Evolutionary conservation across 2,797 vertebrate genomes (phyloP), one percentile per base, ranked within the genome.

Genomic region (Margarornis squamiger): DNA sequence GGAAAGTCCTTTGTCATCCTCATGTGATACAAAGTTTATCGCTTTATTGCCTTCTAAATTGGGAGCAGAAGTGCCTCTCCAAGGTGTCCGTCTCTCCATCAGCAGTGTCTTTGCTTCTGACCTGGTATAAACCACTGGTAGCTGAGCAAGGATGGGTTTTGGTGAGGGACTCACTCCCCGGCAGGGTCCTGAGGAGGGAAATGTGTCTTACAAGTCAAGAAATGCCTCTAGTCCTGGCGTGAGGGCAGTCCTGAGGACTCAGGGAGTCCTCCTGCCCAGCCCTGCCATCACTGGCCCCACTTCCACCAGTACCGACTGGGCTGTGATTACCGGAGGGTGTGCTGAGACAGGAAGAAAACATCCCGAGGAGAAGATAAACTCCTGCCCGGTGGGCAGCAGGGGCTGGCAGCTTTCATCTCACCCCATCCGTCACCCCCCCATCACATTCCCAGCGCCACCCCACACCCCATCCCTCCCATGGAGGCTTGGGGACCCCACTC

Each of bases 381-480:
- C 43, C 41, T 32, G 52, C n/a, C 3, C 1, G 49, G 41, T 8
- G 79, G 49, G 49, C 65, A 84, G 74, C 0, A 0, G 45, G 4
- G 39, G 24, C 36, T 6, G 62, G 49, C 1, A 6, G 63, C 68
- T 88, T 68, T 70, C 23, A 10, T 49, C 76, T 39, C 3, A 0
- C 49, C 39, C 30, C 62, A 48, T 85, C 80, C 75, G 15, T 74
- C 83, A 27, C 8, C 76, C 27, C 39, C 66, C 38, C 2, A 10
- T 62, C 38, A 21, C 19, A 1, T 26, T 57, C 62, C 58, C 85
- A 34, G 19, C 66, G 48, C 61, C 5, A 8, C 1, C 2, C 23
- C 0, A 4, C n/a, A 14, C 10, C 55, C 13, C 9, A 0, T 4
- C 57, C 14, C 34, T 19, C n/a, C 55, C 7, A 0, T 0, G n/a